Conservation (phyloP, 2,797 vertebrate species). For the Meriones psammophilus region DNA sequence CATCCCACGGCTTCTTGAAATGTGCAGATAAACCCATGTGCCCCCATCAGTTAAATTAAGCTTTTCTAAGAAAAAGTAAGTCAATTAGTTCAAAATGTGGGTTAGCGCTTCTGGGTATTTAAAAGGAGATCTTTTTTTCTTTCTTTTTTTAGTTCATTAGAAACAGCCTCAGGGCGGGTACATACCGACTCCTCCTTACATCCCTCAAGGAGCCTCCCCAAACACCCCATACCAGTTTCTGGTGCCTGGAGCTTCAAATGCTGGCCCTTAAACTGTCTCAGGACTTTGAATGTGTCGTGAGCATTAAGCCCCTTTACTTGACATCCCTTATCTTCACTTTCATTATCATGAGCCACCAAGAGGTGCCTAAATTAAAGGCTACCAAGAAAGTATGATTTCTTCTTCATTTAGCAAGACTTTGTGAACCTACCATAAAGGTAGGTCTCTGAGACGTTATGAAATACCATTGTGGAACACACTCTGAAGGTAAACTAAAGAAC, state of each 20-base stretch:
- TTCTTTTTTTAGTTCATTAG: slow-evolving; percentile 84
- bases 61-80: slow-evolving; percentile 85
- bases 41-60: slow-evolving; percentile 84
- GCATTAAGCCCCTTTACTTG: not conserved
- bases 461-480: not conserved
- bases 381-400: not conserved
- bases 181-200: slow-evolving; percentile 33
- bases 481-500: not conserved
- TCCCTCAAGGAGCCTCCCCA: slow-evolving; percentile 52
- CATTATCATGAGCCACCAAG: not conserved
- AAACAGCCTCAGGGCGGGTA: slow-evolving; percentile 80
- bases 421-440: slow-evolving; percentile 25
- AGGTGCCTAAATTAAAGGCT: not conserved
- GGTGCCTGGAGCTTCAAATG: slow-evolving; percentile 57
- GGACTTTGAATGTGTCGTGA: not conserved
- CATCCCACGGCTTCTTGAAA: slow-evolving; percentile 79
- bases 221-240: slow-evolving; percentile 54
- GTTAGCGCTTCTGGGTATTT: slow-evolving; percentile 87
- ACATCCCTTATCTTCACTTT: not conserved
- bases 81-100: slow-evolving; percentile 88
- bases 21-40: slow-evolving; percentile 82
- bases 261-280: slow-evolving; percentile 66
- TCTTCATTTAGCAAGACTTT: not conserved
- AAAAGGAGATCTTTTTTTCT: slow-evolving; percentile 77
- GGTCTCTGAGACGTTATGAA: not conserved